Evolutionary conservation across 2,797 vertebrate species (phyloP).

Genomic region (Sphenopsis melanotis): DNA sequence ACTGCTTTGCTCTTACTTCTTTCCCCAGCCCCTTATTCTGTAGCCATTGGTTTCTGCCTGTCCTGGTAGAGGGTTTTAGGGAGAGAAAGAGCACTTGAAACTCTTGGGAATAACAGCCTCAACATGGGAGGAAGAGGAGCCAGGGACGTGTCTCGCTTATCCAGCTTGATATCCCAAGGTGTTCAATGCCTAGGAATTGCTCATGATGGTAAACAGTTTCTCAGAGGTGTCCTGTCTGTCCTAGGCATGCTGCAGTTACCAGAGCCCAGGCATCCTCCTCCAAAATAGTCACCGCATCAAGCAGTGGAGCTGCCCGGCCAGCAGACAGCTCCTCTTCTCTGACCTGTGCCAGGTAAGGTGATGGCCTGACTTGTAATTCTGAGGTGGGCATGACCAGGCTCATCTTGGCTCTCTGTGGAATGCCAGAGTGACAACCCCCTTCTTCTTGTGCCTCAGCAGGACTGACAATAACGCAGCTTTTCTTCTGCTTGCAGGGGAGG

Average conservation of each 20-base stretch:
- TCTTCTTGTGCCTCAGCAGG: background rate
- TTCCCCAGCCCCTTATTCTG: background rate
- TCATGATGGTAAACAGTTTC: background rate
- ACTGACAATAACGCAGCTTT: background rate
- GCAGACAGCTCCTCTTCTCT: slow-evolving; percentile 1
- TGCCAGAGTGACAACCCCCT: fast-evolving
- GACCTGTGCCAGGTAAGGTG: background rate
- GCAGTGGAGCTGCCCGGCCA: background rate
- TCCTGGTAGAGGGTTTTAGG: background rate
- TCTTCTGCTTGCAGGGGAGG: background rate
- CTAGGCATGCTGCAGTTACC: slow-evolving; percentile 28
- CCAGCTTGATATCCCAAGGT: background rate
- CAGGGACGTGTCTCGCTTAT: background rate
- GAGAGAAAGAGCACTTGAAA: background rate
- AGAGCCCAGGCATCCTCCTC: slow-evolving; percentile 54
- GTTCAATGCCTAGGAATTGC: background rate
- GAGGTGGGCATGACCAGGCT: background rate
- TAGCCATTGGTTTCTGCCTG: background rate
- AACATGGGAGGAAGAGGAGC: background rate
- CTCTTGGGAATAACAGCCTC: background rate
- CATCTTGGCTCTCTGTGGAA: background rate
- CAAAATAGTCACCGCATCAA: background rate
- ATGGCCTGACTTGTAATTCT: background rate
- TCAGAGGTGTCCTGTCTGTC: background rate
- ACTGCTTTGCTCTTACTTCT: background rate